Evolutionary conservation across 2,113 vertebrate genomes (phyloP), one percentile per base, ranked within the genome.

Genomic region (Malurus alboscapulatus): DNA sequence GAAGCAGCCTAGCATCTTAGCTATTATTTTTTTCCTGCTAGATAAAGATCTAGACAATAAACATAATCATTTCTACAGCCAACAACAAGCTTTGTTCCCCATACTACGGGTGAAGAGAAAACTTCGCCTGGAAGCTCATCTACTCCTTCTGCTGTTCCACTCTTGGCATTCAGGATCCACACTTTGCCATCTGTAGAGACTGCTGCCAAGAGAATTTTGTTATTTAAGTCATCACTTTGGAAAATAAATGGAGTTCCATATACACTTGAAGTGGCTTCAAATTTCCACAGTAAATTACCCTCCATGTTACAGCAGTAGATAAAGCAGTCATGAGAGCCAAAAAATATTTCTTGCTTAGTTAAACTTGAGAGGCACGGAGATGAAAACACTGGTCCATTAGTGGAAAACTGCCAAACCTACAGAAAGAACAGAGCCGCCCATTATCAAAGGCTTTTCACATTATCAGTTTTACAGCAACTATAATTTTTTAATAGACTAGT

Each of bases 41-140:
- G 3, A 57, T 42, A 65, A 69, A 98, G 92, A 95, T 98, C 98
- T 54, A 99, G 95, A 97, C 99, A 99, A 92, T 99, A 99, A 88
- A 99, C 97, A 68, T 97, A 98, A 97, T 99, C 98, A 93, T 99
- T 98, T 92, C 99, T 98, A 95, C 99, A 99, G 40, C 99, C 99
- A 58, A 99, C 97, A 47, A 99, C 75, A 2, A 99, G 96, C 36
- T 92, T 97, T 34, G 95, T 97, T 76, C 95, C 97, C 96, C 98
- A 98, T 62, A 98, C 96, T 34, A 99, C 96, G 0, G 98, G 99
- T 21, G 99, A 99, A 54, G 99, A 99, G 85, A 99, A 99, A 47
- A 99, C 97, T 87, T 99, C 98, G 51, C 99, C 99, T 2, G 98
- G 98, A 34, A 99, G 98, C 30, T 95, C 72, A 36, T 96, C 77